Evolutionary conservation across 2,888 invertebrate genomes (phyloP).

Genomic region (Parthenolecanium corni): DNA sequence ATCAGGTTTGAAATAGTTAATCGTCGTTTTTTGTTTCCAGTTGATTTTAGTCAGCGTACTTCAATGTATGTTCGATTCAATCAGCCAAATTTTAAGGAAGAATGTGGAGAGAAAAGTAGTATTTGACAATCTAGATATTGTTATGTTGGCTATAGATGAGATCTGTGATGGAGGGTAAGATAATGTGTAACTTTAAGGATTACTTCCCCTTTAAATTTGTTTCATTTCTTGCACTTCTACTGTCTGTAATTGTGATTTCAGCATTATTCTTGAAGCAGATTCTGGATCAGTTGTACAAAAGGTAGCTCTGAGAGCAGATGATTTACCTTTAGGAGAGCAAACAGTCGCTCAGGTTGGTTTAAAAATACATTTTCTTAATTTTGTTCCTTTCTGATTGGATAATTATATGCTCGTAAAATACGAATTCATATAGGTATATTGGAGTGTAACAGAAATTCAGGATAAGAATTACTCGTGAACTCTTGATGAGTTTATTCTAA

Average conservation of each 20-base stretch:
- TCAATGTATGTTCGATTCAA: slow-evolving; percentile 89
- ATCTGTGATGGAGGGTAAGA: slow-evolving; percentile 93
- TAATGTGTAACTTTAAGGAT: background rate
- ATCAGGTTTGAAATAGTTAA: too few species aligned
- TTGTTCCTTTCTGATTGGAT: too few species aligned
- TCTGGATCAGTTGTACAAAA: slow-evolving; percentile 83
- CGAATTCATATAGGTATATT: too few species aligned
- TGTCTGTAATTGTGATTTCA: too few species aligned
- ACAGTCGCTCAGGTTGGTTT: slow-evolving; percentile 94
- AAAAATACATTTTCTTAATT: too few species aligned
- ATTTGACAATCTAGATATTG: slow-evolving; percentile 85
- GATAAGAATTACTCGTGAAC: too few species aligned
- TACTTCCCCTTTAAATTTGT: background rate
- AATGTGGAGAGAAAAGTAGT: slow-evolving; percentile 90
- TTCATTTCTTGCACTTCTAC: too few species aligned
- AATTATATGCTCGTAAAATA: too few species aligned
- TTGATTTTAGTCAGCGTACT: slow-evolving; percentile 85
- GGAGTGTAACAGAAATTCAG: too few species aligned
- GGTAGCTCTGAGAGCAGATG: slow-evolving; percentile 85
- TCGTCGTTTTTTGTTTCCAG: slow-evolving; percentile 44
- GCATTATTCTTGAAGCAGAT: slow-evolving; percentile 88
- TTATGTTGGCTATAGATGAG: slow-evolving; percentile 94
- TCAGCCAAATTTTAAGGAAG: slow-evolving; percentile 83
- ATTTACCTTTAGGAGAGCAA: slow-evolving; percentile 94
- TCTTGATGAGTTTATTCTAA: too few species aligned